A percentile compares a stretch with the other conserved stretches of the same genome.
Evolutionary conservation across 2,113 vertebrate species (phyloP).

Genomic region (Brienomyrus longianalis): DNA sequence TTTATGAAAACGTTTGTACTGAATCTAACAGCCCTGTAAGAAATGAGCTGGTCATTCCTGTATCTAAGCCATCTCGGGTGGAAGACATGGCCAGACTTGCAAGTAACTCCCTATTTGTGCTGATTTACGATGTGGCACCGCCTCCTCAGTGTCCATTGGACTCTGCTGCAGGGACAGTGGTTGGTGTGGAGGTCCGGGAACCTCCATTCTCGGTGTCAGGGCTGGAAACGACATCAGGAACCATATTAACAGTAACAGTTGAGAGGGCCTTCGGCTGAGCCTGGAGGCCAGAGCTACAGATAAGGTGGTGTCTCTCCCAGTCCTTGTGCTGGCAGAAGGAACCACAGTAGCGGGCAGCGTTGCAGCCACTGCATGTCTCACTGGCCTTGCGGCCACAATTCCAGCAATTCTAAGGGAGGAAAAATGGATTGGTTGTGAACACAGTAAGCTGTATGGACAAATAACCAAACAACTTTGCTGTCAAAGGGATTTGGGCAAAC

Average conservation of each 20-base stretch:
- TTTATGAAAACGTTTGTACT: not conserved
- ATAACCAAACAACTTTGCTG: not conserved
- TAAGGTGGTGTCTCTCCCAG: slow-evolving; percentile 96
- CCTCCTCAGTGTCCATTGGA: slow-evolving; percentile 54
- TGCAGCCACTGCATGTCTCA: slow-evolving; percentile 97
- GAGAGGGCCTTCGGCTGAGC: slow-evolving; percentile 75
- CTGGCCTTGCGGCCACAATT: slow-evolving; percentile 98
- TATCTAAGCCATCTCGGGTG: not conserved
- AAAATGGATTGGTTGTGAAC: not conserved
- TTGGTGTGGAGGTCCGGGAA: slow-evolving; percentile 84
- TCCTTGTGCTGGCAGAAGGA: slow-evolving; percentile 99
- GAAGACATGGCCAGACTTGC: not conserved
- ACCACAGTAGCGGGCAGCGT: slow-evolving; percentile 92
- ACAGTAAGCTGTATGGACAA: not conserved
- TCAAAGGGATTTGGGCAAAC: not conserved
- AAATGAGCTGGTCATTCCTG: not conserved
- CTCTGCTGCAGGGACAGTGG: slow-evolving; percentile 76
- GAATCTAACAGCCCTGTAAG: not conserved
- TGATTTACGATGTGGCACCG: not conserved
- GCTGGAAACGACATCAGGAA: slow-evolving; percentile 59
- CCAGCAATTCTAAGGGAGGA: slow-evolving; percentile 83
- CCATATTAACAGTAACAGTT: slow-evolving; percentile 35
- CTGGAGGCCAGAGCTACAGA: slow-evolving; percentile 85
- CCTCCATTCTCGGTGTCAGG: slow-evolving; percentile 72
- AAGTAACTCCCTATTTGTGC: not conserved